These are phyloP conservation scores for Sarcophaga subvicina DNA, from an alignment of 2,888 invertebrate species.

Conservation along the genomic window DNA sequence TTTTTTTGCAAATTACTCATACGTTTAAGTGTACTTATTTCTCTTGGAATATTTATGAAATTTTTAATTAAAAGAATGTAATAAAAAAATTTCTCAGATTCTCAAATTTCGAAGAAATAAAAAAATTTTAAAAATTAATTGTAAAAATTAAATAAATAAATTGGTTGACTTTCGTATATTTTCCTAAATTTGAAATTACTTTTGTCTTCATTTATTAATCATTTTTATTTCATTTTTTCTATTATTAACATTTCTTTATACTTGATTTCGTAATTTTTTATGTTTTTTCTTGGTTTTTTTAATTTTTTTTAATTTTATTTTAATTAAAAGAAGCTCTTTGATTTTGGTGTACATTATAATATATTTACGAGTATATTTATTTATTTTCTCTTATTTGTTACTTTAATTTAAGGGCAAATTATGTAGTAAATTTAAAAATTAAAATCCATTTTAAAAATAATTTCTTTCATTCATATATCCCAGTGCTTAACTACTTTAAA, in stretches of 20 bases:
- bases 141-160: neutral
- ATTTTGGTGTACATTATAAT: conserved; percentile 73
- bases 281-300: neutral
- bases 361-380: conserved; percentile 21
- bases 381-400: conserved; percentile 18
- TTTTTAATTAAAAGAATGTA: too few relatives aligned
- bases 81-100: too few relatives aligned
- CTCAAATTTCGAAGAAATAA: too few relatives aligned
- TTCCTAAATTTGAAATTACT: neutral
- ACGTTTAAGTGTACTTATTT: too few relatives aligned
- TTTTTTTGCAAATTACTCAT: too few relatives aligned
- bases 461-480: neutral
- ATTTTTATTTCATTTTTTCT: neutral
- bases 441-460: too few relatives aligned
- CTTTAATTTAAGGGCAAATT: conserved; percentile 25
- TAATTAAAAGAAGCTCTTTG: conserved; percentile 77
- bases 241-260: conserved; percentile 49
- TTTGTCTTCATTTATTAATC: conserved; percentile 25
- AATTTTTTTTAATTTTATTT: conserved; percentile 1
- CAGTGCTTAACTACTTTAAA: neutral
- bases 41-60: too few relatives aligned
- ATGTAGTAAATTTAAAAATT: neutral
- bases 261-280: conserved; percentile 69
- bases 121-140: too few relatives aligned
- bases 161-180: neutral